Conservation (phyloP, 2,797 vertebrate species). For the Corythornis leucogaster region DNA sequence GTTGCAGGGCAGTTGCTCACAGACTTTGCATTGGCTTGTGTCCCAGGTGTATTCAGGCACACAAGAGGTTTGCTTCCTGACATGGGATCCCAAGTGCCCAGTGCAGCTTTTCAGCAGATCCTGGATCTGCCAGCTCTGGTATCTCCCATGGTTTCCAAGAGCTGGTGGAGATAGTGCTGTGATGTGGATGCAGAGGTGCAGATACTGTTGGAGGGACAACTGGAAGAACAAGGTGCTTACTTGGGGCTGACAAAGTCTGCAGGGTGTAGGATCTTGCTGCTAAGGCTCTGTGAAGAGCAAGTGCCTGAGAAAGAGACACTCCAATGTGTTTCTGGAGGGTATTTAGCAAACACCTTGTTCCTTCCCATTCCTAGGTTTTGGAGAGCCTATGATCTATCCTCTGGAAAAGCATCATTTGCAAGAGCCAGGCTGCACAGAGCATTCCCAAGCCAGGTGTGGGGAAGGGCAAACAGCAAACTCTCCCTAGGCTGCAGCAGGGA, state of each 20-base stretch:
- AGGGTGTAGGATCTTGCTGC: background rate
- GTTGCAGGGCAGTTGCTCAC: background rate
- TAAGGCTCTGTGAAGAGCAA: background rate
- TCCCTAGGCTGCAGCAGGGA: background rate
- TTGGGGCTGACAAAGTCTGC: background rate
- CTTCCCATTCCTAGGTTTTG: background rate
- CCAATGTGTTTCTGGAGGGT: background rate
- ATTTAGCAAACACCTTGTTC: background rate
- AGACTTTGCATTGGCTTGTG: background rate
- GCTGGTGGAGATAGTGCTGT: background rate
- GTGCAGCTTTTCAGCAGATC: background rate
- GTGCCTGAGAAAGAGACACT: background rate
- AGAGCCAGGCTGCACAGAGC: background rate
- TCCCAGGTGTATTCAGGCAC: background rate
- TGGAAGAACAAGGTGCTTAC: background rate
- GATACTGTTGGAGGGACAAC: background rate
- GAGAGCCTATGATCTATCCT: background rate
- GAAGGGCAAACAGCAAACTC: background rate
- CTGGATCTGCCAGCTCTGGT: background rate
- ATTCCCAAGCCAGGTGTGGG: background rate
- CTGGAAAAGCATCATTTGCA: background rate
- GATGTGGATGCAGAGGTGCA: background rate
- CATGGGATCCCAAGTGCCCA: background rate
- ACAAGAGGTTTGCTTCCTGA: background rate
- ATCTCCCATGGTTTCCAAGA: accelerated